phyloP scores from a whole-genome alignment of 30 jellyfish, hydroid and myxozoan genomes.

The Clytia hemisphaerica region DNA sequence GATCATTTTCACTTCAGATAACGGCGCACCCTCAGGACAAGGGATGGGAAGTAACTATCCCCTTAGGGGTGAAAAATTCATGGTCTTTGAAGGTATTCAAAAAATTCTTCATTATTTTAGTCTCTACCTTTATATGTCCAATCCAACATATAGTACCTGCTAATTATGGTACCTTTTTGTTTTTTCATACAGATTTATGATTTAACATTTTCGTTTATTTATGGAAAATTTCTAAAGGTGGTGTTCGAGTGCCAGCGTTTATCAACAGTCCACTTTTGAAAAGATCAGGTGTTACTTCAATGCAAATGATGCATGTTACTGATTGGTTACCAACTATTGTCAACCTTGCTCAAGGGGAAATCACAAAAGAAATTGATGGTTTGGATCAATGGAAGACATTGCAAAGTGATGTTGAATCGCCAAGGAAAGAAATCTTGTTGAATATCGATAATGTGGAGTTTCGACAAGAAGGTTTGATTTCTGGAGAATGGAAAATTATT shows the following conservation, averaged over 20 bases:
- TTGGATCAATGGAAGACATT: not conserved
- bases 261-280: not conserved
- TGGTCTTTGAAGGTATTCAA: too few species aligned
- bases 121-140: too few species aligned
- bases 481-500: not conserved
- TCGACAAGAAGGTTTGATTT: not conserved
- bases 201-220: too few species aligned
- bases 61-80: conserved; percentile 66
- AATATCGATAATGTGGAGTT: not conserved
- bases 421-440: not conserved
- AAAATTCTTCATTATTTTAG: too few species aligned
- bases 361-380: not conserved
- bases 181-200: too few species aligned
- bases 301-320: not conserved
- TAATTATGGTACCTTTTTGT: too few species aligned
- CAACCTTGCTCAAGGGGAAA: not conserved
- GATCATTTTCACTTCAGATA: too few species aligned
- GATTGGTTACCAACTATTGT: conserved; percentile 10
- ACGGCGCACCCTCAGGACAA: too few species aligned
- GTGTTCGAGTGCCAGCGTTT: not conserved
- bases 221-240: not conserved
- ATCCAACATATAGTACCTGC: too few species aligned
- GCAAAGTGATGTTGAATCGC: not conserved
- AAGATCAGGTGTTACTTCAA: not conserved
- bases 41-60: too few species aligned